Evolutionary conservation across 2,113 vertebrate genomes (phyloP).

Genomic region (Mirza zaza): DNA sequence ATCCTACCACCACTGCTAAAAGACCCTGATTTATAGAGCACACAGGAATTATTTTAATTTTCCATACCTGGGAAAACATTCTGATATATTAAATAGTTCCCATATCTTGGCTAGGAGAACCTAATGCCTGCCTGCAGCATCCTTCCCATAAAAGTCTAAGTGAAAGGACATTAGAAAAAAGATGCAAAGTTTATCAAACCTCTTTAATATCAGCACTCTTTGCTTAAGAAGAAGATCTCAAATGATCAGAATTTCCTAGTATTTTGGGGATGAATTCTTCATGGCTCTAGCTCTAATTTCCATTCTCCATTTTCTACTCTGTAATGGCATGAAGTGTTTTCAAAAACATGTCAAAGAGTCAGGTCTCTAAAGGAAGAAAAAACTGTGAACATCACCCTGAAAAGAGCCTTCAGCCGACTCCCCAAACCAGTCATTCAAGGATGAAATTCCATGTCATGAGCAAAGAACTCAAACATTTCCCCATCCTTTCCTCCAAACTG

Average conservation of each 20-base stretch:
- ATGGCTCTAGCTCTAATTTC: slow-evolving; percentile 7
- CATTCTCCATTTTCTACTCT: not conserved
- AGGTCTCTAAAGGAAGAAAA: not conserved
- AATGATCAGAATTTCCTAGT: not conserved
- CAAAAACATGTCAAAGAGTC: not conserved
- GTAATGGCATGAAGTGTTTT: not conserved
- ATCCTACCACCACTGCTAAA: not conserved
- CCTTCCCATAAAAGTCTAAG: not conserved
- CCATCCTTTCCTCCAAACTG: not conserved
- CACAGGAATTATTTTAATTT: not conserved
- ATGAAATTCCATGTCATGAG: not conserved
- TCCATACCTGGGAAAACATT: not conserved
- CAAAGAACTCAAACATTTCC: not conserved
- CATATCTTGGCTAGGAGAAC: not conserved
- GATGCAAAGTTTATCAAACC: not conserved
- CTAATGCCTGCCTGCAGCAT: not conserved
- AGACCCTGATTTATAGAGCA: not conserved
- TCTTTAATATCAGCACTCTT: not conserved
- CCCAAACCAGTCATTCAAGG: not conserved
- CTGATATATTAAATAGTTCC: not conserved
- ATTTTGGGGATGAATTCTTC: not conserved
- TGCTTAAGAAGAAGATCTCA: not conserved
- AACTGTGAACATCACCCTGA: not conserved
- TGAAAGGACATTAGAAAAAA: not conserved
- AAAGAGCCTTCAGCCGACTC: not conserved